Evolutionary conservation across 2,797 vertebrate species (phyloP).

Genomic region (Falco rusticolus): DNA sequence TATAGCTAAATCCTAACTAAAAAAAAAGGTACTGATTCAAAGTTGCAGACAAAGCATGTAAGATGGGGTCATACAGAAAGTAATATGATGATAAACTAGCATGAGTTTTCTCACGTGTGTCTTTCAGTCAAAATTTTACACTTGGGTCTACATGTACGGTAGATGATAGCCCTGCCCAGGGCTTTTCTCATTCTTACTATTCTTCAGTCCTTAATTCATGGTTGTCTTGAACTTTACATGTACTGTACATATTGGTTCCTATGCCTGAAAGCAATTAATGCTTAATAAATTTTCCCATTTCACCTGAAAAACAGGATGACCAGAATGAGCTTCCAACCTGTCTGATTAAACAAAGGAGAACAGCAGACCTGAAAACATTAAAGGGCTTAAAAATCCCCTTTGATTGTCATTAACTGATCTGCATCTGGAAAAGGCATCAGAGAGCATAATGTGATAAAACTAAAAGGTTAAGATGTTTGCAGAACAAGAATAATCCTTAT

Average conservation of each 20-base stretch:
- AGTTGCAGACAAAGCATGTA: neutral
- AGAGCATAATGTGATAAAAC: constrained; percentile 79
- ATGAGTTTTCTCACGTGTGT: neutral
- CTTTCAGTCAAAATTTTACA: neutral
- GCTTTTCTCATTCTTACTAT: neutral
- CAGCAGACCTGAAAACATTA: constrained; percentile 68
- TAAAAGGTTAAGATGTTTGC: constrained; percentile 64
- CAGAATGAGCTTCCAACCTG: constrained; percentile 36
- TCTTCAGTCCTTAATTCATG: neutral
- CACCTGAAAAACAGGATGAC: constrained; percentile 71
- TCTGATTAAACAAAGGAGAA: constrained; percentile 73
- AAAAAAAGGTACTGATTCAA: neutral
- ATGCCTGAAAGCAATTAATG: constrained; percentile 78
- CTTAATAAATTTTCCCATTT: constrained; percentile 74
- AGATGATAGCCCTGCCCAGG: neutral
- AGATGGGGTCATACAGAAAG: neutral
- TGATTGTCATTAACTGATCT: constrained; percentile 77
- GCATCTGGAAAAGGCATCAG: constrained; percentile 86
- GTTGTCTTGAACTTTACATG: constrained; percentile 19
- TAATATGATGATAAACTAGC: neutral
- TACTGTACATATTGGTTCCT: neutral
- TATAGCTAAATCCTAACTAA: neutral
- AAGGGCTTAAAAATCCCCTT: constrained; percentile 59
- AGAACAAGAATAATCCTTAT: constrained; percentile 51
- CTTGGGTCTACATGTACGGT: neutral